phyloP scores from a whole-genome alignment of 2,797 vertebrate genomes.

The Eulemur albifrons region DNA sequence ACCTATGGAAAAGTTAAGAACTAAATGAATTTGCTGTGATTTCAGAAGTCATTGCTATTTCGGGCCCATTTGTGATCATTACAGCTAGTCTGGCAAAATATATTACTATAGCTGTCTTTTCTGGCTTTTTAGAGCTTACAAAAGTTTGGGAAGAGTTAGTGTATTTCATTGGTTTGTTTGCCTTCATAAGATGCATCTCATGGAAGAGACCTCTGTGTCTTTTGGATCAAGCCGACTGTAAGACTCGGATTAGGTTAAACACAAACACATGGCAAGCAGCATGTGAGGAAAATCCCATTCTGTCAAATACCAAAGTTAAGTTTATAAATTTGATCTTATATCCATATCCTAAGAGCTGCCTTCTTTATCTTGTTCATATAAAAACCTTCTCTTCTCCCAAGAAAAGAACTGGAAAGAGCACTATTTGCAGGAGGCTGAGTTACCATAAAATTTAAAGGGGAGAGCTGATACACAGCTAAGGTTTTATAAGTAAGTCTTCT shows the following conservation, averaged over 20 bases:
- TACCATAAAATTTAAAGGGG: background rate
- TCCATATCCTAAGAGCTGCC: background rate
- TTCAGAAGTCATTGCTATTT: constrained; percentile 62
- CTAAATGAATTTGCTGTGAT: constrained; percentile 49
- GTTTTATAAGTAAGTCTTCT: background rate
- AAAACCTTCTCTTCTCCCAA: background rate
- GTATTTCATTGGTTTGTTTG: background rate
- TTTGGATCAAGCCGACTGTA: background rate
- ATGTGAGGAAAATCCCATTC: background rate
- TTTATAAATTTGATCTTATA: background rate
- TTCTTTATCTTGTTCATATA: background rate
- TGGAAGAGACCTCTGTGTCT: background rate
- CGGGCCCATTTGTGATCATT: constrained; percentile 40
- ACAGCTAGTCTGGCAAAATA: constrained; percentile 48
- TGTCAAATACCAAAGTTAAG: constrained; percentile 10
- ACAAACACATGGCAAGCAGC: background rate
- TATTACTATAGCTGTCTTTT: constrained; percentile 46
- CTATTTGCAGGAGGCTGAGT: background rate
- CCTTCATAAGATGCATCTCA: background rate
- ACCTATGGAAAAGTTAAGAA: constrained; percentile 58
- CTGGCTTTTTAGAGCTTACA: constrained; percentile 37
- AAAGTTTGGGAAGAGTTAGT: background rate
- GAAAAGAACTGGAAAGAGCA: background rate
- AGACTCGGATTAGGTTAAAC: background rate
- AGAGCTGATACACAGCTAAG: background rate